Conservation (phyloP, 2,888 invertebrate species). For the Eupithecia insigniata region DNA sequence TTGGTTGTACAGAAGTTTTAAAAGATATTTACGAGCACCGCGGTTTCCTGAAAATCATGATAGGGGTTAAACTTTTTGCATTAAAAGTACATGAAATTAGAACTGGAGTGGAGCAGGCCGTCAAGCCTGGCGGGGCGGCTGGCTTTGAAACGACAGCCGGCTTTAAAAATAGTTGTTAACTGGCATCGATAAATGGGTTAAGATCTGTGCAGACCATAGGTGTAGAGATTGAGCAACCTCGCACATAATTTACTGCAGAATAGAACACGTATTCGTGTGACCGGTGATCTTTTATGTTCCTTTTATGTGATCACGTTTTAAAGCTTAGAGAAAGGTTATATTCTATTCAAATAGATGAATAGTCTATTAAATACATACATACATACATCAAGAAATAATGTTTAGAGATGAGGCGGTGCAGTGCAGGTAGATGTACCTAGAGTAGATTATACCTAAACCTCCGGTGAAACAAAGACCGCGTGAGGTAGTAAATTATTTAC, state of each 20-base stretch:
- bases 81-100: neutral
- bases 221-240: constrained; percentile 23
- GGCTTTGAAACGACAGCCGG: no score
- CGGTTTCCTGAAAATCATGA: neutral
- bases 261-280: constrained; percentile 12
- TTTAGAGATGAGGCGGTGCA: neutral
- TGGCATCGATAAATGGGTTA: constrained; percentile 28
- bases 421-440: neutral
- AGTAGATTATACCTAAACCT: constrained; percentile 6
- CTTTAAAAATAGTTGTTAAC: constrained; percentile 29
- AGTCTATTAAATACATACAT: neutral
- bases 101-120: neutral
- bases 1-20: neutral
- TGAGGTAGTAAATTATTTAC: neutral
- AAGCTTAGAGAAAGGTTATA: constrained; percentile 16
- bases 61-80: neutral
- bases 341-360: constrained; percentile 11
- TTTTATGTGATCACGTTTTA: constrained; percentile 15
- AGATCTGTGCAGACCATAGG: constrained; percentile 14
- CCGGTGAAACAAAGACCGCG: neutral
- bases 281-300: constrained; percentile 10
- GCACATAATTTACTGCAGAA: constrained; percentile 14
- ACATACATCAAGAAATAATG: neutral
- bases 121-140: constrained; percentile 15
- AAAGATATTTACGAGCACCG: neutral